Evolutionary conservation across 2,888 invertebrate genomes (phyloP), one percentile per base, ranked within the genome.

Genomic region (Frankliniella intonsa): DNA sequence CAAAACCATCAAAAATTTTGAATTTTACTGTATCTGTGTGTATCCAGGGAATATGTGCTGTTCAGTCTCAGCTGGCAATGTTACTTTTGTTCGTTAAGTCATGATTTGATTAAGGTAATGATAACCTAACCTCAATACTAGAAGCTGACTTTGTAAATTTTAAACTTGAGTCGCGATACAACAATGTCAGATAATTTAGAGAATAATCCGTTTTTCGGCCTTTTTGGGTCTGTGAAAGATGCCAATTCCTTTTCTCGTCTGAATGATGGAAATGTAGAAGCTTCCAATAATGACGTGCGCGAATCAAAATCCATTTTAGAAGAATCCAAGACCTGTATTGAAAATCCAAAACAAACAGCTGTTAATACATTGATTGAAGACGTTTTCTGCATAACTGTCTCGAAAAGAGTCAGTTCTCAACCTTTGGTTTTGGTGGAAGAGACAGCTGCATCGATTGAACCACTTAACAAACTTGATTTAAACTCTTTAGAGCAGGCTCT

Each of bases 401-500:
- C 91, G 85, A 87, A 89, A 81, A 86, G 89, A 69, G 86, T 88
- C 12, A 88, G 84, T 69, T 85, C 87, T 83, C 86, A 85, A 82
- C 91, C 91, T 84, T 87, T 93, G 82, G 90, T 95, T 5, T 92
- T 90, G 85, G 88, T 95, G 82, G 92, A 93, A 84, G 93, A 93
- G 85, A 89, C 92, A 81, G 90, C 91, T 3, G 87, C 88, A 81
- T 89, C 90, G 11, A 88, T 89, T 83, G 88, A 88, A 80, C 90
- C 90, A 12, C 87, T 88, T 81, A 87, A 87, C 81, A 87, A 90
- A 81, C 89, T 93, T 84, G 92, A 94, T 84, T 87, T 92, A 83
- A 92, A 94, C 84, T 89, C 92, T 1, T 87, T 95, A 80, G 94
- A 94, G 84, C 93, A 94, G 86, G 94, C 93, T 0, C 88, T 96